Evolutionary conservation across 23 tunicate genomes (phyloP).

Genomic region (Pegea sp.): DNA sequence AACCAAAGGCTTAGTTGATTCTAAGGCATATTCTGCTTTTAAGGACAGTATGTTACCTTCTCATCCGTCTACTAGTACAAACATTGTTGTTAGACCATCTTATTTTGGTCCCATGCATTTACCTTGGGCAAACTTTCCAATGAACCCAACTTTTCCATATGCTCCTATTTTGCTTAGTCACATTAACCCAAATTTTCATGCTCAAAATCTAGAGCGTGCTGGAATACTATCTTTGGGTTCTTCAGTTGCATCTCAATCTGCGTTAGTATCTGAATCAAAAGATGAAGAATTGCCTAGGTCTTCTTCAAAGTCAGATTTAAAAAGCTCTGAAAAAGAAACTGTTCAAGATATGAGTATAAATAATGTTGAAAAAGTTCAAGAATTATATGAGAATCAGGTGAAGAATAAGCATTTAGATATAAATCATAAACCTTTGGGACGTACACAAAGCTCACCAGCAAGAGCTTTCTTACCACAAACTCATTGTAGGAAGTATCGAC

Average conservation of each 20-base stretch:
- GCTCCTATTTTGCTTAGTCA: background rate
- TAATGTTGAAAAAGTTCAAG: too few species aligned
- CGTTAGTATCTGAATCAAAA: background rate
- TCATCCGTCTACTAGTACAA: background rate
- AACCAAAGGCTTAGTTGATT: background rate
- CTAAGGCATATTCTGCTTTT: too few species aligned
- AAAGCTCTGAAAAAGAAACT: background rate
- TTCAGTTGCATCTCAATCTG: background rate
- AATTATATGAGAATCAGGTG: background rate
- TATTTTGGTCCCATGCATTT: background rate
- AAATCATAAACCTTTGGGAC: background rate
- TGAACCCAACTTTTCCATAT: background rate
- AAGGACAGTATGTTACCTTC: background rate
- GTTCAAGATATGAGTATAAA: too few species aligned
- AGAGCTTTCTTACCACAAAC: conserved; percentile 4
- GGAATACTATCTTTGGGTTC: background rate
- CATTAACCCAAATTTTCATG: too few species aligned
- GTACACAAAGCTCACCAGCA: conserved; percentile 79
- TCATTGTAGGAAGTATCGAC: conserved; percentile 30
- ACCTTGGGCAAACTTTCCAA: background rate
- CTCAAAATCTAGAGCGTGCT: background rate
- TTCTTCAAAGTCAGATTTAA: background rate
- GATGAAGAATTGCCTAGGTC: background rate
- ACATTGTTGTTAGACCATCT: background rate
- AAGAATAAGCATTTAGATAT: background rate